Base-by-base conservation (phyloP, 2,797 vertebrate species). In the Ispidina picta region DNA sequence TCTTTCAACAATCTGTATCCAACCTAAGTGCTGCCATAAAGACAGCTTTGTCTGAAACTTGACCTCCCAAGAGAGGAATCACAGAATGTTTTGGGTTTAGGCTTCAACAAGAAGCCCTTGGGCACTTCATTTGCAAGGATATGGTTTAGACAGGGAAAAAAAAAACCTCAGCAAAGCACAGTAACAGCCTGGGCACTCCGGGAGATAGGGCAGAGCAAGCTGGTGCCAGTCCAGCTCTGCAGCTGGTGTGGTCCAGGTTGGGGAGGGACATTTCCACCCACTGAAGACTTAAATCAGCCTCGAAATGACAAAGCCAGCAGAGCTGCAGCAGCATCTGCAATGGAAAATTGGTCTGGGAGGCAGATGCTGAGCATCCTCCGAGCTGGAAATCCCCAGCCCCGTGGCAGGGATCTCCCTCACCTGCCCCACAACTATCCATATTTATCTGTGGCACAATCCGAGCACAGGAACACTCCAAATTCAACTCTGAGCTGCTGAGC, bases 361-460 rank as follows among this genome's bases (percentile, higher is more conserved):
- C 12, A 29, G 43, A 19, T 58, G 26, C 54, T 56, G 88, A 75
- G 63, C 44, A 60, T 48, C 29, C 58, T 51, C 55, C 8, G 3
- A 22, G 9, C n/a, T 35, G 46, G 37, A 49, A 49, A 65, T 15
- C 6, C 5, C 12, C 49, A 64, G 17, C 26, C 29, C 56, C 28
- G 1, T 0, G 25, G 59, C 21, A 60, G 33, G 60, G 56, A 37
- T 76, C 51, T 56, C 26, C 54, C 20, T 73, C 66, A n/a, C 37
- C 49, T 3, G 5, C 12, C 28, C 66, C 41, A 33, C 1, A 0
- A 29, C 1, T 18, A 28, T 28, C 29, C 3, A 3, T 15, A 8
- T 22, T 29, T 58, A 44, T 60, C 37, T 33, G 26, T 5, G 5
- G 49, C 37, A 28, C 60, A 56, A 41, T 41, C 14, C 33, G 9